Evolutionary conservation across 2,113 vertebrate genomes (phyloP), one percentile per base, ranked within the genome.

Genomic region (Pteropus alecto): DNA sequence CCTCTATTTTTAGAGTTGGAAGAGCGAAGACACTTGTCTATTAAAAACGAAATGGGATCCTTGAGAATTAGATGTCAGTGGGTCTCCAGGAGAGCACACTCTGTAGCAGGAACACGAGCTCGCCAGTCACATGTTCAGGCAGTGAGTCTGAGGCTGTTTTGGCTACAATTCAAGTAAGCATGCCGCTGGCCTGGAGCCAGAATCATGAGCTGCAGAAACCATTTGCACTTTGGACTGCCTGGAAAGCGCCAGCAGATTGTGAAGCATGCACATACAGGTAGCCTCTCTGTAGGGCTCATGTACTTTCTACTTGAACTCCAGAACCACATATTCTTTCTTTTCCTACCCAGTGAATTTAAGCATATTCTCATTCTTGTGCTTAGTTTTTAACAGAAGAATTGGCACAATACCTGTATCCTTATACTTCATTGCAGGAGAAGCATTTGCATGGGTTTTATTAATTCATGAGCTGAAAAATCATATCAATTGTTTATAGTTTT

Each of bases 1-100:
- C 60, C 35, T 94, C 94, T 96, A 65, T 77, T 90, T 97, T 96
- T 95, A 93, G 93, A 67, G 22, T 90, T 60, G 30, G 56, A 81
- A 73, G 56, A 33, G 35, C 88, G 67, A 90, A 96, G 77, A 91
- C 26, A 58, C 33, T 95, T 76, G 92, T 67, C 93, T 88, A n/a
- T 79, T 68, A 88, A 95, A 87, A 51, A 28, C 21, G 95, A 89
- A 95, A 95, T 13, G 71, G 63, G 87, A 92, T 87, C 78, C 87
- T 43, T 48, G 79, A 90, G 94, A 89, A 78, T 28, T 63, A n/a
- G 41, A 30, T 65, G 60, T 61, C 87, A 48, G 65, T 7, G 7
- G 30, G 22, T 81, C 48, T 89, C 74, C 60, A 3, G 68, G 38
- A 19, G 19, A 86, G 28, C 7, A 38, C 7, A 38, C 5, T 24